Evolutionary conservation across 1,140 invertebrate species (phyloP).

Genomic region (Drosophila parabipectinata): DNA sequence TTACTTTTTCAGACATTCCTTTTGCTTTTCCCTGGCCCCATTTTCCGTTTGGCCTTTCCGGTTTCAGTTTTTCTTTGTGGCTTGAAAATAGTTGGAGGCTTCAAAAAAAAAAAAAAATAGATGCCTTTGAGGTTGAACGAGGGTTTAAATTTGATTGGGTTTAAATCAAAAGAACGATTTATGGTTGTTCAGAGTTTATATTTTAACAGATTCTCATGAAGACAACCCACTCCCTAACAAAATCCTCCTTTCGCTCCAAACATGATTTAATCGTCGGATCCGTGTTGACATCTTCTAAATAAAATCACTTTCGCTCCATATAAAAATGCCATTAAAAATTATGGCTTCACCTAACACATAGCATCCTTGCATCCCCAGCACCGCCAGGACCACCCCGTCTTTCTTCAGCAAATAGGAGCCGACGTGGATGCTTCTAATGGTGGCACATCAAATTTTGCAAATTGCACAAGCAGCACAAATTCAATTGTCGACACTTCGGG

Average conservation of each 20-base stretch:
- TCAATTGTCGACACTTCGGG: constrained; percentile 61
- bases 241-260: neutral
- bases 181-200: neutral
- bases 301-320: constrained; percentile 75
- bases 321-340: constrained; percentile 79
- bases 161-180: neutral
- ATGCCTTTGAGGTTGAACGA: constrained; percentile 3
- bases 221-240: no score
- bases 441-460: constrained; percentile 64
- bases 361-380: neutral
- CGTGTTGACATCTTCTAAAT: constrained; percentile 37
- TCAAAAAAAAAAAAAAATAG: neutral
- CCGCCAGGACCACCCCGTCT: neutral
- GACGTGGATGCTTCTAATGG: constrained; percentile 38
- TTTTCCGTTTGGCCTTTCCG: constrained; percentile 51
- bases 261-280: constrained; percentile 2
- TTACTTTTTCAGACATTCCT: constrained; percentile 56
- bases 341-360: constrained; percentile 32
- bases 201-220: no score
- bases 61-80: constrained; percentile 23
- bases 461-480: constrained; percentile 57
- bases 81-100: constrained; percentile 5
- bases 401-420: constrained; percentile 11
- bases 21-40: constrained; percentile 64
- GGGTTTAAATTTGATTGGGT: constrained; percentile 5